These are phyloP conservation scores for Alectura lathami DNA, from an alignment of 2,113 vertebrate species.

Conservation along the genomic window DNA sequence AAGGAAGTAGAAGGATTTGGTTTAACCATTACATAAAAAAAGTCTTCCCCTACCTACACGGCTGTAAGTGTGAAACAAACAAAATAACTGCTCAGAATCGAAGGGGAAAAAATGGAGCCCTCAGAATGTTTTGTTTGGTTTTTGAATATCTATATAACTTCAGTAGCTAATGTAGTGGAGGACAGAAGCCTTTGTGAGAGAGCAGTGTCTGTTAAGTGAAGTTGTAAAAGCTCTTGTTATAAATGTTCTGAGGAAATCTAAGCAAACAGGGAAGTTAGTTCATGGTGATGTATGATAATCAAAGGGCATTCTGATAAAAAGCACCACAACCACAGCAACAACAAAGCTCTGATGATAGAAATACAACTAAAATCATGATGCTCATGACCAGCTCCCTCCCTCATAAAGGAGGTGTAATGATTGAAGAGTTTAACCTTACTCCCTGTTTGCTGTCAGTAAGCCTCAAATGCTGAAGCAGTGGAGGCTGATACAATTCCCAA, in stretches of 20 bases:
- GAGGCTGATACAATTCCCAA: not conserved
- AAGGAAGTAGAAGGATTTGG: not conserved
- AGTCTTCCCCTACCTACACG: not conserved
- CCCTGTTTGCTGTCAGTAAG: not conserved
- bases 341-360: not conserved
- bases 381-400: not conserved
- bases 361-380: not conserved
- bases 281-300: not conserved
- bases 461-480: not conserved
- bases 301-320: not conserved
- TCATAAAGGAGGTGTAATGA: not conserved
- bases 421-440: not conserved
- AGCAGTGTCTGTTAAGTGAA: not conserved
- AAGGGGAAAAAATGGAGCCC: not conserved
- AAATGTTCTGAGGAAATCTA: not conserved
- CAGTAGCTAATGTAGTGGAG: not conserved
- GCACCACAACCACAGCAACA: not conserved
- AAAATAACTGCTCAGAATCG: conserved; percentile 9
- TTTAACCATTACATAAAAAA: not conserved
- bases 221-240: not conserved
- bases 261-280: not conserved
- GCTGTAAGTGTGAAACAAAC: conserved; percentile 9
- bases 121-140: not conserved
- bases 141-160: not conserved
- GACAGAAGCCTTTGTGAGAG: not conserved